phyloP scores from a whole-genome alignment of 2,113 vertebrate species.

The Crotalus helleri region DNA sequence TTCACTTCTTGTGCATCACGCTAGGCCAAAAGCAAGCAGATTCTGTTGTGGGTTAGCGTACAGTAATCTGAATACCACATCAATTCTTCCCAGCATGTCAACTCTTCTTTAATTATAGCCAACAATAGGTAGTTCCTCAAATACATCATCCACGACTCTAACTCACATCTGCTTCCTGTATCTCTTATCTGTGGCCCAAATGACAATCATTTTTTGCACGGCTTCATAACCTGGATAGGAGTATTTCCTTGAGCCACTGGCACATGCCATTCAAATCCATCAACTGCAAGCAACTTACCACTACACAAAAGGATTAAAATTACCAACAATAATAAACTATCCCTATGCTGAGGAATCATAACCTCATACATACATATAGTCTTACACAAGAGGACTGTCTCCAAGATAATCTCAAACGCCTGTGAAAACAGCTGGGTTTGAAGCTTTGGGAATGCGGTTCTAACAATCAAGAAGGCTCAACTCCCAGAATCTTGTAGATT shows the following conservation, averaged over 20 bases:
- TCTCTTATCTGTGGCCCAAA: not conserved
- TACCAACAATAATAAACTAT: not conserved
- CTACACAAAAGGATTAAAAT: not conserved
- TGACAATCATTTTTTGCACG: not conserved
- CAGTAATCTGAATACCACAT: not conserved
- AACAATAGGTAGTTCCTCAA: not conserved
- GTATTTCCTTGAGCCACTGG: not conserved
- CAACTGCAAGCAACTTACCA: not conserved
- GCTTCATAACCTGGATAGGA: not conserved
- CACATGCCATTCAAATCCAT: not conserved
- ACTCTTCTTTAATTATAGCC: not conserved
- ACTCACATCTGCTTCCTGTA: not conserved
- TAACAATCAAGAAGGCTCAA: not conserved
- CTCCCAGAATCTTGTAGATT: not conserved
- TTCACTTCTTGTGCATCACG: not conserved
- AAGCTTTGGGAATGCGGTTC: not conserved
- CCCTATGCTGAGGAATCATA: not conserved
- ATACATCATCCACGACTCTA: not conserved
- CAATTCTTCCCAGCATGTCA: not conserved
- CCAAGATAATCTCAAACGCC: not conserved
- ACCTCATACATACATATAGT: not conserved
- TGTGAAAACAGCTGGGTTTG: not conserved
- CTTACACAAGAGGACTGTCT: not conserved
- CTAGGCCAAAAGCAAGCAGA: not conserved
- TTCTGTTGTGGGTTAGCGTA: not conserved